Conservation (phyloP, 2,888 invertebrate species). For the Ectemnius cavifrons region DNA sequence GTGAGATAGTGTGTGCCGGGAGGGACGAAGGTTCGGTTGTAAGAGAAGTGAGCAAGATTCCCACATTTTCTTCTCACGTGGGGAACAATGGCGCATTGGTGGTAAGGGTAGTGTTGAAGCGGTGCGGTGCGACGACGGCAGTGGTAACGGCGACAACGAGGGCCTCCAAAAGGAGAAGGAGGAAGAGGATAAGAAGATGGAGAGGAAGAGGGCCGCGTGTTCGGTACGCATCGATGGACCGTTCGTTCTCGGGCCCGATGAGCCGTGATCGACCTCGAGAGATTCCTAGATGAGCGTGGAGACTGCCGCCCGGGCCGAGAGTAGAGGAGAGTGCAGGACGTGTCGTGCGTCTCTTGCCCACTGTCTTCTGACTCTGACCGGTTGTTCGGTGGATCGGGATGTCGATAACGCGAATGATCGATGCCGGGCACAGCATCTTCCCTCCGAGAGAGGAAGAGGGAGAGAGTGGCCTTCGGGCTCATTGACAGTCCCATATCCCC, state of each 20-base stretch:
- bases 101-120: conserved; percentile 20
- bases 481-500: conserved; percentile 49
- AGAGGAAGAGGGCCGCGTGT: conserved; percentile 39
- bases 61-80: conserved; percentile 44
- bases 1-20: too few relatives aligned
- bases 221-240: conserved; percentile 60
- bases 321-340: background rate
- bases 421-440: conserved; percentile 61
- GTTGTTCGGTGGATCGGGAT: conserved; percentile 66
- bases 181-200: background rate
- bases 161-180: background rate
- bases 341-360: conserved; percentile 58
- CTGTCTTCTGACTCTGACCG: conserved; percentile 67
- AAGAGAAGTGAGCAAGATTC: conserved; percentile 10
- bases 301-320: too few relatives aligned
- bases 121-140: conserved; percentile 28
- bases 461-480: conserved; percentile 46
- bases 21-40: too few relatives aligned
- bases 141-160: background rate
- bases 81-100: conserved; percentile 35
- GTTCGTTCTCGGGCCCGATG: conserved; percentile 73
- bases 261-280: conserved; percentile 69
- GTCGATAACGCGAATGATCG: conserved; percentile 77
- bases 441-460: conserved; percentile 51
- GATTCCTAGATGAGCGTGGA: conserved; percentile 69